Conservation (phyloP, 2,797 vertebrate species). For the Fratercula arctica region DNA sequence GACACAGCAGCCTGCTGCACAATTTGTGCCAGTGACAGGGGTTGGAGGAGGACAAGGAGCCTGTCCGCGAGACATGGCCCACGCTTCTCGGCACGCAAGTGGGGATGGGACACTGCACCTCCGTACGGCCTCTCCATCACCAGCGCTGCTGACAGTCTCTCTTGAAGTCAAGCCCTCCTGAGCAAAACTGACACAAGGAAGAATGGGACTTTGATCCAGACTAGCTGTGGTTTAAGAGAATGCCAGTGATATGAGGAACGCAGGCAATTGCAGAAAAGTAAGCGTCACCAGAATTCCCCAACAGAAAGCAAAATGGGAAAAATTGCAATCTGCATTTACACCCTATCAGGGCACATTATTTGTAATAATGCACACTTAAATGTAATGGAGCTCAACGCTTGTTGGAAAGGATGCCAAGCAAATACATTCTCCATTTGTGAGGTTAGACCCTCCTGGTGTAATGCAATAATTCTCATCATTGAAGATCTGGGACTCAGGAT, state of each 20-base stretch:
- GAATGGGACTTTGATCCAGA: neutral
- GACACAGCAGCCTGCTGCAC: neutral
- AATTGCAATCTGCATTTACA: neutral
- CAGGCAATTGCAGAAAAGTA: neutral
- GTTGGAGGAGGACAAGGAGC: neutral
- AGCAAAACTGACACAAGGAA: neutral
- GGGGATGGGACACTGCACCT: neutral
- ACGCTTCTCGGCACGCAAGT: neutral
- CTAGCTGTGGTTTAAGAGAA: neutral
- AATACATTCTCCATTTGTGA: neutral
- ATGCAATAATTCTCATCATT: neutral
- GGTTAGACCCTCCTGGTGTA: neutral
- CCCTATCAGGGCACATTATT: neutral
- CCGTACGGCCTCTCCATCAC: neutral
- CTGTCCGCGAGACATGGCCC: accelerated
- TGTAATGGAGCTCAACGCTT: neutral
- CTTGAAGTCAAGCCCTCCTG: neutral
- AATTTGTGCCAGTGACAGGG: neutral
- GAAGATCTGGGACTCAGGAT: neutral
- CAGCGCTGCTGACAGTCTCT: neutral
- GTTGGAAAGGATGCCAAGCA: neutral
- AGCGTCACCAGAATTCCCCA: neutral
- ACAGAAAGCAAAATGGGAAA: neutral
- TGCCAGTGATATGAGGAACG: neutral
- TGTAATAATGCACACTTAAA: neutral